Evolutionary conservation across 2,888 invertebrate species (phyloP).

Genomic region (Onchidella celtica): DNA sequence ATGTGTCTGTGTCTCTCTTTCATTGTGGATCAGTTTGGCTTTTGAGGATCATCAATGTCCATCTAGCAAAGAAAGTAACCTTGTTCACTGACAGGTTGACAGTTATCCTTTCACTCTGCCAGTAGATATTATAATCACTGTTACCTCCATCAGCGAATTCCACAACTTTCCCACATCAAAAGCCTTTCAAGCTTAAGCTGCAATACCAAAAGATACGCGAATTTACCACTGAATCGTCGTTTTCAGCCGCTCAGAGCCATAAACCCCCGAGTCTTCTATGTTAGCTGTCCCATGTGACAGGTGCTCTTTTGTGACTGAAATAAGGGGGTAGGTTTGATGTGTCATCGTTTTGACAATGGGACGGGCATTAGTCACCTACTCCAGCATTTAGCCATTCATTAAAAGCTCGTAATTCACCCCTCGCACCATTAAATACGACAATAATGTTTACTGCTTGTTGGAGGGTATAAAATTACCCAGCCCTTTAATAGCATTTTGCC

Average conservation of each 20-base stretch:
- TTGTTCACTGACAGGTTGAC: background rate
- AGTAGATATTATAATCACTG: background rate
- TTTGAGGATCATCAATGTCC: too few species aligned
- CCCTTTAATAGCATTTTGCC: background rate
- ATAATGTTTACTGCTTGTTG: background rate
- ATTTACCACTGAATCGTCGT: background rate
- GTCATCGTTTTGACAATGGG: background rate
- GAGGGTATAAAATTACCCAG: conserved; percentile 19
- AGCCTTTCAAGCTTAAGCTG: background rate
- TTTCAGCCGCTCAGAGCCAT: background rate
- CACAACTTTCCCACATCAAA: background rate
- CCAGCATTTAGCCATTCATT: conserved; percentile 17
- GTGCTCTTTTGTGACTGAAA: background rate
- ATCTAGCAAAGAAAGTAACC: too few species aligned
- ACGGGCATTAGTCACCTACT: conserved; percentile 20
- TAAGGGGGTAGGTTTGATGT: background rate
- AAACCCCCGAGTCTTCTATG: background rate
- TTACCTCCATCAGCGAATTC: background rate
- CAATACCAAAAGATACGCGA: background rate
- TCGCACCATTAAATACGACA: background rate
- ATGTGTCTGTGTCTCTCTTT: too few species aligned
- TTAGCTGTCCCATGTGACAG: background rate
- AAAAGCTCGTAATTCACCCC: conserved; percentile 23
- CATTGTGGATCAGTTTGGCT: too few species aligned
- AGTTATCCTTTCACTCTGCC: background rate